Conservation (phyloP, 2,113 vertebrate genomes). For the Dipodomys stephensi region DNA sequence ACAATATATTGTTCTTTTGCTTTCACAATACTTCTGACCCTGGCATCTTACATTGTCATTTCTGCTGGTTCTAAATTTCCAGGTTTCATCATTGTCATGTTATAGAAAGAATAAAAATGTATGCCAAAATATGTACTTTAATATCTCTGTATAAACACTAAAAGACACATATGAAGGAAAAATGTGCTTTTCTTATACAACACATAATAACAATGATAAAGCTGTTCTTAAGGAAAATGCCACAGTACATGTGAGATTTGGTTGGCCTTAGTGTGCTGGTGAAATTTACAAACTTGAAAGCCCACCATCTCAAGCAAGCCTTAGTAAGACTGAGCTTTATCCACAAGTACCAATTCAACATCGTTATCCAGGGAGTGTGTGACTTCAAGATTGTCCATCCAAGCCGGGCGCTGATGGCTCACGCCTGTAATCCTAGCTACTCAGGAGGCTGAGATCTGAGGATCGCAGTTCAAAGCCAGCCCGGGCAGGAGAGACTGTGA, state of each 20-base stretch:
- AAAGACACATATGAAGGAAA: constrained; percentile 51
- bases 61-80: constrained; percentile 21
- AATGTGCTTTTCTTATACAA: neutral
- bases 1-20: constrained; percentile 7
- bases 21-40: constrained; percentile 56
- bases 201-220: neutral
- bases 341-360: neutral
- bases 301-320: neutral
- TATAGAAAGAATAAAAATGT: constrained; percentile 60
- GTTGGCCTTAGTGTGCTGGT: neutral
- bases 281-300: neutral
- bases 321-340: neutral
- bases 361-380: neutral
- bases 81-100: constrained; percentile 13
- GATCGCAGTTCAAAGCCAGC: too few species aligned
- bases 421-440: too few species aligned
- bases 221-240: constrained; percentile 29
- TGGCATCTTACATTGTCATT: constrained; percentile 52
- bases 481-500: too few species aligned
- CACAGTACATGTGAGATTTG: neutral
- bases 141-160: neutral
- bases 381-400: neutral
- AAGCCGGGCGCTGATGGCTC: too few species aligned
- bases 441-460: too few species aligned
- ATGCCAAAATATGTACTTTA: constrained; percentile 56